Base-by-base conservation (phyloP, 2,797 vertebrate genomes). In the Knipowitschia caucasica region DNA sequence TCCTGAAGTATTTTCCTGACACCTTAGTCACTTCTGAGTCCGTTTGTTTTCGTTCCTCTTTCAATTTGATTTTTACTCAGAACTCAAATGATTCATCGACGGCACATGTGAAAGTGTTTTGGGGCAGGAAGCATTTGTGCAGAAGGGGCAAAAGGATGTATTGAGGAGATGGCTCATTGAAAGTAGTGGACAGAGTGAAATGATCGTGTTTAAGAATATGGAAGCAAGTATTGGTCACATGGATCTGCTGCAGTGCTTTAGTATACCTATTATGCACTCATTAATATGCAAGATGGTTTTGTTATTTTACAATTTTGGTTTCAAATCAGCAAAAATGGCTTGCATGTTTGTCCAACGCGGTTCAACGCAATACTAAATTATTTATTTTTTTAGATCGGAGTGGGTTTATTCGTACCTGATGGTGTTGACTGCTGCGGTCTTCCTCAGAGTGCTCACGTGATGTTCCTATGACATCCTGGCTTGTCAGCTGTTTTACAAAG, bases 1-100 rank as follows among this genome's bases (percentile, higher is more conserved):
- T n/a, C 57, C 72, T 64, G 38, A 78, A 83, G 77, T 83, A 77
- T 82, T 75, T 87, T 87, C 80, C 78, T 72, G 51, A 59, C 39
- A 55, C 50, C 26, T 90, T 86, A 88, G 85, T 90, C 88, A 91
- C 63, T 39, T 30, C 73, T 91, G 88, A 91, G 62, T 90, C 84
- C 88, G 67, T 64, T 56, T 38, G 34, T 74, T 60, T 75, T 71
- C 64, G 60, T 75, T 80, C 69, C 53, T 49, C 27, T 51, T 59
- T 18, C 4, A 69, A 47, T 75, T 77, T 82, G 73, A n/a, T 78
- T 80, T 82, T 78, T 56, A 62, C 71, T 81, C 64, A 70, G 74
- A 63, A 82, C 78, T 65, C 67, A 31, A 51, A 53, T 87, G 86
- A 88, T 26, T 88, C 86, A 44, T 59, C 73, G 53, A 71, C 67